Evolutionary conservation across 1,140 invertebrate genomes (phyloP), one percentile per base, ranked within the genome.

Genomic region (Yoshiicerus persimilis): DNA sequence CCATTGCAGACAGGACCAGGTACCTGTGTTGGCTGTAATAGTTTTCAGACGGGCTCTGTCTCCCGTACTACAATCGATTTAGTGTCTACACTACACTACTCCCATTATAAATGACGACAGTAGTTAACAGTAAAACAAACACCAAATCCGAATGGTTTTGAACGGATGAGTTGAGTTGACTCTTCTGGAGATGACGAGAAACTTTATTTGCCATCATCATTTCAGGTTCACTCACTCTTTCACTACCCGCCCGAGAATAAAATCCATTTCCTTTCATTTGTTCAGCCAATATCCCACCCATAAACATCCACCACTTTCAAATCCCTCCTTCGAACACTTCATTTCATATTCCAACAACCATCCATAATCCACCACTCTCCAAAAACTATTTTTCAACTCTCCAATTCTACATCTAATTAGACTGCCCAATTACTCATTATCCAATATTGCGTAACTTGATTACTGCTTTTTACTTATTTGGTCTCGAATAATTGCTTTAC

Each of bases 111-210:
- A 80, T 32, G 34, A n/a, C 75, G 20, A 36, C 30, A 80, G 34
- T 80, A 80, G 75, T 80, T 80, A 80, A 80, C 34, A 80, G 75
- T 80, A 80, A 80, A 80, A 32, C 75, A 80, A 80, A 80, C 75
- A 80, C 32, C 30, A 32, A 80, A 80, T 80, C 30, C 32, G 75
- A 80, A 80, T 80, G 75, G 34, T 34, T 80, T 80, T 80, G 34
- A 80, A 80, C 75, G 75, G 32, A 80, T 32, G 30, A 80, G 75
- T 80, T 32, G 32, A 80, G 75, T 38, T 38, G 75, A 80, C 75
- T 80, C 30, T 80, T 80, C 34, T 80, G 75, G 75, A 80, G 75
- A 36, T 80, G 75, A 80, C 75, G 75, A 80, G 75, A 30, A 80
- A 80, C 20, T 80, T 80, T 80, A 80, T 80, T 36, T 38, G 75